Conservation (phyloP, 2,797 vertebrate species). For the Melanotaenia trifasciata region DNA sequence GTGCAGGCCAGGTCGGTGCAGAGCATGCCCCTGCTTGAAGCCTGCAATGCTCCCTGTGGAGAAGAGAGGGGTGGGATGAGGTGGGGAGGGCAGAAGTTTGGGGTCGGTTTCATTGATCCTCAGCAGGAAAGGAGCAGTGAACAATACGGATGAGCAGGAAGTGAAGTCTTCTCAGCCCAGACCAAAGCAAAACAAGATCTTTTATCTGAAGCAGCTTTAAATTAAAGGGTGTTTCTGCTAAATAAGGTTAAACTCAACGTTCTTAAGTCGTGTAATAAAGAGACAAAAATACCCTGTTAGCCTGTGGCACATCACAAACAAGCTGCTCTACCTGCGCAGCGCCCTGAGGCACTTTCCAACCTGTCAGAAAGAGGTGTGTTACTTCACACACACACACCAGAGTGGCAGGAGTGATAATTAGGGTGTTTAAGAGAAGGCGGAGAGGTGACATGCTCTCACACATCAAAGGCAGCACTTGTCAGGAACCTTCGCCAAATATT, state of each 20-base stretch:
- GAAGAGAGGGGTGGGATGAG: background rate
- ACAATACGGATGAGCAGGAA: no score
- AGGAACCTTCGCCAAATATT: conserved; percentile 70
- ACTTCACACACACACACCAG: conserved; percentile 58
- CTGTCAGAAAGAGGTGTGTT: conserved; percentile 59
- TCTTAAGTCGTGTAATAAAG: conserved; percentile 38
- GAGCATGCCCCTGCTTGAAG: conserved; percentile 72
- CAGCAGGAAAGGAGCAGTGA: conserved; percentile 29
- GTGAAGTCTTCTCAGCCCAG: background rate
- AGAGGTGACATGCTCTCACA: conserved; percentile 65
- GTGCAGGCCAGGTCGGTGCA: conserved; percentile 38
- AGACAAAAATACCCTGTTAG: conserved; percentile 57
- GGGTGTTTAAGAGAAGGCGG: conserved; percentile 74
- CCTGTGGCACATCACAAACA: conserved; percentile 56
- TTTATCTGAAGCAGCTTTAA: background rate
- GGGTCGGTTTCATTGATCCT: conserved; percentile 26
- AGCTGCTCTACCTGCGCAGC: conserved; percentile 60
- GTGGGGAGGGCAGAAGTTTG: conserved; percentile 35
- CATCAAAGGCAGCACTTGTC: conserved; percentile 74
- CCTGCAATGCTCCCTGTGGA: conserved; percentile 35
- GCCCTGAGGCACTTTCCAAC: conserved; percentile 70
- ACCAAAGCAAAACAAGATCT: background rate
- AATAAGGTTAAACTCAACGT: conserved; percentile 14
- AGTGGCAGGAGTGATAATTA: conserved; percentile 78
- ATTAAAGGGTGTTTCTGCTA: conserved; percentile 6